Conservation (phyloP, 2,113 vertebrate genomes). For the Pontoporia blainvillei region DNA sequence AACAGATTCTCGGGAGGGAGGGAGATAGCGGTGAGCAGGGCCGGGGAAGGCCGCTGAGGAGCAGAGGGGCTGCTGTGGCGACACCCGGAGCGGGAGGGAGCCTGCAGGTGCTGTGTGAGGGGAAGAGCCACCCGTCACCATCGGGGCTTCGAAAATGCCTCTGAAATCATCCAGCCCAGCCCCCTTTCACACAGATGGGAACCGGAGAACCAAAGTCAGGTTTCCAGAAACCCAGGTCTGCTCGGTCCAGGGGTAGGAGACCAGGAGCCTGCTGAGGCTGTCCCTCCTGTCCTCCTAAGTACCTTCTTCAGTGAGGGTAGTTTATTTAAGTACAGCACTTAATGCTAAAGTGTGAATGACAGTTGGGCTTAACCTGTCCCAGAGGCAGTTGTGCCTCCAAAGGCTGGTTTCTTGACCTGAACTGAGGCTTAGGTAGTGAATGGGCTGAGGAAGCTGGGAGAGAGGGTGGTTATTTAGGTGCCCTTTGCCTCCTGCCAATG, state of each 20-base stretch:
- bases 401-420: not conserved
- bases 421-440: not conserved
- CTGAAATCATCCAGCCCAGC: not conserved
- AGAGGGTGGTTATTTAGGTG: too few species aligned
- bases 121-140: not conserved
- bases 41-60: fast-evolving
- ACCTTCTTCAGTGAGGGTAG: not conserved
- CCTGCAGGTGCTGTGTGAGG: not conserved
- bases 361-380: not conserved
- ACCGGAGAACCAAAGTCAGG: not conserved
- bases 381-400: not conserved
- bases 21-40: fast-evolving
- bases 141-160: not conserved
- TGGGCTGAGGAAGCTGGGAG: not conserved
- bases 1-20: fast-evolving
- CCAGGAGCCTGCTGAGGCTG: not conserved
- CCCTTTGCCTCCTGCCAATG: not conserved
- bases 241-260: not conserved
- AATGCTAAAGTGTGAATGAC: not conserved
- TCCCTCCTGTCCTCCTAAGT: not conserved
- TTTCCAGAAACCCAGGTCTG: not conserved
- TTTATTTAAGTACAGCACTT: not conserved
- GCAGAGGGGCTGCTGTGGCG: not conserved
- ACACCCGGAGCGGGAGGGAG: not conserved
- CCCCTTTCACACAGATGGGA: not conserved